Percentiles rank a stretch among this genome's conserved stretches.
Evolutionary conservation across 2,797 vertebrate species (phyloP).

Genomic region (Ammospiza maritima): DNA sequence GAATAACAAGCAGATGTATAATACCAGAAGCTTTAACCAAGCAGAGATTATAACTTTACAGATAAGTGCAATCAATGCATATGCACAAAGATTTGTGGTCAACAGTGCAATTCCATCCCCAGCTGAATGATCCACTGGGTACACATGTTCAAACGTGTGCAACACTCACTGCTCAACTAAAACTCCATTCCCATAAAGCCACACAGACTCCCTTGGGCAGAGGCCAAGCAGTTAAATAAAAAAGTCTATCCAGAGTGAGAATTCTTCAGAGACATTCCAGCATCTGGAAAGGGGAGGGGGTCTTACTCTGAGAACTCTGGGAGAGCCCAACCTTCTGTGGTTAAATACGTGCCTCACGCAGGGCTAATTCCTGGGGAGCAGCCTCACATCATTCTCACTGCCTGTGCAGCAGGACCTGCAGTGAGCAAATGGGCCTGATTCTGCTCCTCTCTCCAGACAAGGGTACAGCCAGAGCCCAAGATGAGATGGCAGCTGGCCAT

Average conservation of each 20-base stretch:
- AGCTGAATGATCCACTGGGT: not conserved
- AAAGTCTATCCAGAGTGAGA: conserved; percentile 18
- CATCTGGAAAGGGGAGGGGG: conserved; percentile 54
- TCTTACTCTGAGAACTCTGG: not conserved
- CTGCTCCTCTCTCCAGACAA: not conserved
- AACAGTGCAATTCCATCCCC: not conserved
- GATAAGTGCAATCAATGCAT: not conserved
- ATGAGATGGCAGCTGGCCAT: not conserved
- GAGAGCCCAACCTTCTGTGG: not conserved
- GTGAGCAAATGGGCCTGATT: not conserved
- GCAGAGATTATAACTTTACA: not conserved
- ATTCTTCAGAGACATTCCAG: conserved; percentile 36
- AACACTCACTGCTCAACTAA: not conserved
- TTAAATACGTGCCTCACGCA: not conserved
- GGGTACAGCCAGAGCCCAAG: not conserved
- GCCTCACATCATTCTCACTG: not conserved
- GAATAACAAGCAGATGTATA: not conserved
- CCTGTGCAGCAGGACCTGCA: not conserved
- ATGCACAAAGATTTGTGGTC: not conserved
- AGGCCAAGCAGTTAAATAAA: conserved; percentile 52
- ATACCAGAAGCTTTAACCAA: not conserved
- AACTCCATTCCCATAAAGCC: conserved; percentile 54
- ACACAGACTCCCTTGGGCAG: conserved; percentile 47
- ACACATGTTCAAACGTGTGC: not conserved
- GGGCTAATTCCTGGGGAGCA: not conserved